A percentile compares a stretch with the other conserved stretches of the same genome.
Evolutionary conservation across 2,797 vertebrate genomes (phyloP).

Genomic region (Oreochromis mossambicus): DNA sequence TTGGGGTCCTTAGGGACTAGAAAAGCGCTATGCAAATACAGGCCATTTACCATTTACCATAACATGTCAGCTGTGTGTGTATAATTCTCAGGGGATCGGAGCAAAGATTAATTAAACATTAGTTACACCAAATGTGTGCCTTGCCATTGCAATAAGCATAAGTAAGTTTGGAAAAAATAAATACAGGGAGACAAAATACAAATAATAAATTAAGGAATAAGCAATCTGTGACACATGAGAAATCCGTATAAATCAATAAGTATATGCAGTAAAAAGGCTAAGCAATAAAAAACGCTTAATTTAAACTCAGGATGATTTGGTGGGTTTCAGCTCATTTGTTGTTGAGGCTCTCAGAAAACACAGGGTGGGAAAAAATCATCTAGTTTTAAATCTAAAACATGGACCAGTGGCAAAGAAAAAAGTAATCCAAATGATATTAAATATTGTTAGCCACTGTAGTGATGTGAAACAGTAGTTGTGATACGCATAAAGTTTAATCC

Average conservation of each 20-base stretch:
- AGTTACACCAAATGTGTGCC: not conserved
- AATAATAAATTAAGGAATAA: not conserved
- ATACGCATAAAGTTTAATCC: not conserved
- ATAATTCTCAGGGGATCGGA: not conserved
- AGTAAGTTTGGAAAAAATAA: not conserved
- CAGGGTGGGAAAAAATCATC: not conserved
- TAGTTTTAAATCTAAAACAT: not conserved
- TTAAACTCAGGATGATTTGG: not conserved
- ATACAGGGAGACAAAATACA: not conserved
- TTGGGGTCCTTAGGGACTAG: no score
- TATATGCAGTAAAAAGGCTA: not conserved
- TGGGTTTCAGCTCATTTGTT: not conserved
- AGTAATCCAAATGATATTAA: not conserved
- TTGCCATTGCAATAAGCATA: not conserved
- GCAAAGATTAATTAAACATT: not conserved
- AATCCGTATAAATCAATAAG: not conserved
- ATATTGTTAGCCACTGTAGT: not conserved
- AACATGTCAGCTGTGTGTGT: not conserved
- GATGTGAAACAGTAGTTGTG: not conserved
- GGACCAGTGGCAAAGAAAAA: not conserved
- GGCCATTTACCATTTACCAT: not conserved
- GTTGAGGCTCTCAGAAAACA: not conserved
- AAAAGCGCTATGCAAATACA: no score
- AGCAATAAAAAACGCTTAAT: not conserved
- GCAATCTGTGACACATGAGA: not conserved